Percentiles rank a stretch among this genome's conserved stretches.
Evolutionary conservation across 2,888 invertebrate species (phyloP).

Genomic region (Limnephilus rhombicus): DNA sequence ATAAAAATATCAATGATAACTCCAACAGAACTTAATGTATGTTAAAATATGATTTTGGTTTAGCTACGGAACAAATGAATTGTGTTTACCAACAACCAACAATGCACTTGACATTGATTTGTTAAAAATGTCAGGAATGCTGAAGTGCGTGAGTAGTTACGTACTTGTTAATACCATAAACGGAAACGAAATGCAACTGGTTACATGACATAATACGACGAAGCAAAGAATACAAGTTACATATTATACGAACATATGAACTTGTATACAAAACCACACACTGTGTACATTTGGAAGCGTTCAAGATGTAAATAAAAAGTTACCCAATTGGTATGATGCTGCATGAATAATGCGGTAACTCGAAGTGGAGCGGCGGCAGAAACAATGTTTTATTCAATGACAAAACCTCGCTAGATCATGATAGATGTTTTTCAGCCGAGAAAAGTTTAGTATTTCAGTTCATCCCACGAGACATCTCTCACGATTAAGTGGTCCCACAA

Average conservation of each 20-base stretch:
- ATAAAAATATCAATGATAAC: not conserved
- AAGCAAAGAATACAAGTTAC: not conserved
- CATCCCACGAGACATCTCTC: conserved; percentile 37
- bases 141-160: not conserved
- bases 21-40: too few species aligned
- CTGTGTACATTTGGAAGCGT: not conserved
- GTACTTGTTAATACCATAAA: conserved; percentile 1
- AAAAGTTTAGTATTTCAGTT: not conserved
- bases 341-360: conserved; percentile 33
- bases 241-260: not conserved
- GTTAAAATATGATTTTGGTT: not conserved
- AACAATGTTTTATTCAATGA: conserved; percentile 9
- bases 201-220: not conserved
- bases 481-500: conserved; percentile 20
- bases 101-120: not conserved
- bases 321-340: conserved; percentile 19
- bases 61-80: not conserved
- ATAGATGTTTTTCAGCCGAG: not conserved
- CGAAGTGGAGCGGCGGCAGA: not conserved
- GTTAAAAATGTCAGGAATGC: not conserved
- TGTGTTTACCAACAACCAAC: not conserved
- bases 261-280: not conserved
- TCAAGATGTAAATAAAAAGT: conserved; percentile 10
- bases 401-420: conserved; percentile 29
- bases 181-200: not conserved